Conservation (phyloP, 2,888 invertebrate species). For the Strigamia maritima region DNA sequence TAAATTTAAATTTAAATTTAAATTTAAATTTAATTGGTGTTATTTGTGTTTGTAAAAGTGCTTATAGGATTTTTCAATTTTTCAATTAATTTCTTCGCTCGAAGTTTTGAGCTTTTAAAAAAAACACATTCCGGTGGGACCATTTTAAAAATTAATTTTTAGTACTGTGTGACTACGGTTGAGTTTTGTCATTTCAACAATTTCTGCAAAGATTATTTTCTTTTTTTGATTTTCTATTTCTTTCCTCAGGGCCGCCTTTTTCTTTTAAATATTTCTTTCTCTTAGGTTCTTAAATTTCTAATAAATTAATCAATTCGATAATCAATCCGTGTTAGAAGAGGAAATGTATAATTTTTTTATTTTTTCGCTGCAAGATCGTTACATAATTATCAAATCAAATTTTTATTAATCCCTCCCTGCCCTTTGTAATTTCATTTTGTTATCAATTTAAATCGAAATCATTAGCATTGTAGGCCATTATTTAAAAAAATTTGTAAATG, state of each 20-base stretch:
- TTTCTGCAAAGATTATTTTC: too few species aligned
- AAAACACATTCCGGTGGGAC: slow-evolving; percentile 4
- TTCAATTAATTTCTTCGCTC: background rate
- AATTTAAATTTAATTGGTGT: too few species aligned
- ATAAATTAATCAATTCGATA: background rate
- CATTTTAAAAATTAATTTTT: background rate
- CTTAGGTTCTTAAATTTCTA: background rate
- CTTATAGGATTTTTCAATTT: background rate
- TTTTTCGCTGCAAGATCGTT: background rate
- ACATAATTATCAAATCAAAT: background rate
- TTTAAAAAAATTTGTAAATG: background rate
- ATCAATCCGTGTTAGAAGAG: too few species aligned
- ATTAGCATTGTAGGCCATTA: background rate
- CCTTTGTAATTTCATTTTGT: background rate
- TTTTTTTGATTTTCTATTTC: background rate
- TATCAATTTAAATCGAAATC: background rate
- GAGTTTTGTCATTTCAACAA: background rate
- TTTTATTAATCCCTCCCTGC: background rate
- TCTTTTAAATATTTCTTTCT: background rate
- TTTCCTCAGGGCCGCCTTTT: background rate
- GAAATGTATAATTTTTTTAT: background rate
- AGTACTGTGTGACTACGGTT: background rate
- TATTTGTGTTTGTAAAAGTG: background rate
- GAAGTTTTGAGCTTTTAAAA: background rate
- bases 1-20: too few species aligned